Evolutionary conservation across 1,140 invertebrate genomes (phyloP).

Genomic region (Pseudomyrmex gracilis): DNA sequence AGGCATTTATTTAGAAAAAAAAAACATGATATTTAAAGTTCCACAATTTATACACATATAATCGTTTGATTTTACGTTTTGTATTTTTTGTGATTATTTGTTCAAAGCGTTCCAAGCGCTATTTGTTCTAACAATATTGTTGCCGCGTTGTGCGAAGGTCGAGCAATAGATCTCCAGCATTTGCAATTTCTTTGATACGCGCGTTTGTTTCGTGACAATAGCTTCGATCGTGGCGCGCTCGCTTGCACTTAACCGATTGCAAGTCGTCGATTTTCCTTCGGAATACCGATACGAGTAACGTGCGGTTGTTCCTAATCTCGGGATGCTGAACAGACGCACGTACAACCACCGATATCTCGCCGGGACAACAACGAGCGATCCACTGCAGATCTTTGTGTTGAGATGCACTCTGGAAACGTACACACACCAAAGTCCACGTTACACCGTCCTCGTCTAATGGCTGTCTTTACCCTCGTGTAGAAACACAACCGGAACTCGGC

Average conservation of each 20-base stretch:
- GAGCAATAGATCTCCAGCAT: neutral
- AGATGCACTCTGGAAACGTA: slow-evolving; percentile 10
- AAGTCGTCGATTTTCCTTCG: slow-evolving; percentile 43
- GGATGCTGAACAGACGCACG: slow-evolving; percentile 53
- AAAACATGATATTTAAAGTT: neutral
- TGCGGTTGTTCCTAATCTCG: slow-evolving; percentile 59
- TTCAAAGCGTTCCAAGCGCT: neutral
- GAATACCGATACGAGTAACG: slow-evolving; percentile 40
- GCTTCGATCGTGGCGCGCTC: neutral
- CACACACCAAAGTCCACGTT: neutral
- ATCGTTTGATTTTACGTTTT: neutral
- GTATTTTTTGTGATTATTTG: neutral
- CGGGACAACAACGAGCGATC: slow-evolving; percentile 45
- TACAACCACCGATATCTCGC: slow-evolving; percentile 40
- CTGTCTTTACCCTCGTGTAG: neutral
- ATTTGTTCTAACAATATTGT: neutral
- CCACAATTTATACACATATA: neutral
- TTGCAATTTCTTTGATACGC: neutral
- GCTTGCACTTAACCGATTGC: slow-evolving; percentile 39
- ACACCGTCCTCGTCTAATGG: slow-evolving; percentile 14
- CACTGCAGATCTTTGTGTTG: slow-evolving; percentile 23
- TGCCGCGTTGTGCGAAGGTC: no score
- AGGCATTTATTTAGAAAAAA: neutral
- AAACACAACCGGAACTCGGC: slow-evolving; percentile 45
- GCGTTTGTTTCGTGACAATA: neutral